phyloP scores from a whole-genome alignment of 2,113 vertebrate genomes.

The Clarias batrachus region DNA sequence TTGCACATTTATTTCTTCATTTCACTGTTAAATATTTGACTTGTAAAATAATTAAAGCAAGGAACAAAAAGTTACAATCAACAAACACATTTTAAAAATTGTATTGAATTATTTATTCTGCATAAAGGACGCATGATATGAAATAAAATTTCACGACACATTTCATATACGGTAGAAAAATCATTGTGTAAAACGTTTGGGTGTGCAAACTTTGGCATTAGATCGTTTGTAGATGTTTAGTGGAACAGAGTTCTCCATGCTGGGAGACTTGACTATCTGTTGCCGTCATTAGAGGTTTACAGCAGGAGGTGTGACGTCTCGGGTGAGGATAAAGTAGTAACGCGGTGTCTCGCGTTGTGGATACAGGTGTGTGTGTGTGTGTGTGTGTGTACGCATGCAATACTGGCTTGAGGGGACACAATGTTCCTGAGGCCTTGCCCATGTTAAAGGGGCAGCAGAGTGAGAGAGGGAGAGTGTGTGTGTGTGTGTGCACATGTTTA shows the following conservation, averaged over 20 bases:
- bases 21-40: background rate
- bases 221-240: background rate
- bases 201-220: background rate
- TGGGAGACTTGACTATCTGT: background rate
- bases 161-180: too few species aligned
- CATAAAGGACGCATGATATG: too few species aligned
- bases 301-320: background rate
- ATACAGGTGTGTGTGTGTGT: background rate
- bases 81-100: too few species aligned
- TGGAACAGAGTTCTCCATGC: background rate
- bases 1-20: background rate
- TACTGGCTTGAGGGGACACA: background rate
- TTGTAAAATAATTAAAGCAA: background rate
- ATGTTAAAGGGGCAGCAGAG: background rate
- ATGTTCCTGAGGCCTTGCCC: background rate
- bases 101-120: too few species aligned
- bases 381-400: background rate
- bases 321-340: background rate
- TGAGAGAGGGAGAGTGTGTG: background rate
- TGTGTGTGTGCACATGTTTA: too few species aligned
- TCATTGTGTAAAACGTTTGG: background rate
- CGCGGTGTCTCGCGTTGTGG: background rate
- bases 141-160: too few species aligned
- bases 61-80: too few species aligned
- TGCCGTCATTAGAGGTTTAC: background rate